phyloP scores from a whole-genome alignment of 64 coral and sea anemone genomes.

The Porites lutea region DNA sequence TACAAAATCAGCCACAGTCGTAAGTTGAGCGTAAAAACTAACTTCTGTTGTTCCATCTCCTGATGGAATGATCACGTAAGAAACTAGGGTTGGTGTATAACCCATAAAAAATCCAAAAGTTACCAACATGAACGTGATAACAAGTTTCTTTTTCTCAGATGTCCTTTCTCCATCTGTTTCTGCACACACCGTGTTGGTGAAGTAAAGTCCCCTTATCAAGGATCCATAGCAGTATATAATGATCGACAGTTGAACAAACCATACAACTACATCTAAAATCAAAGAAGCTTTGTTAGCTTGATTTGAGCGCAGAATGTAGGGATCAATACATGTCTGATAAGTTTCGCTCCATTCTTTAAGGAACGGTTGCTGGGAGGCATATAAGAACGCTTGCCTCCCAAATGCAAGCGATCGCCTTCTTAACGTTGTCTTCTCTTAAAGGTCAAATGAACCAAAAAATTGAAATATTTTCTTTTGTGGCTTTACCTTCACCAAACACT shows the following conservation, averaged over 20 bases:
- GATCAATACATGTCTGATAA: neutral
- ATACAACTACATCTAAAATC: too few species aligned
- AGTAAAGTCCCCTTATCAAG: constrained; percentile 53
- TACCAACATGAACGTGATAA: neutral
- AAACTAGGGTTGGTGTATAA: neutral
- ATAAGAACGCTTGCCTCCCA: neutral
- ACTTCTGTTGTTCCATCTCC: neutral
- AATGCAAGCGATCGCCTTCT: neutral
- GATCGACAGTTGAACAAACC: neutral
- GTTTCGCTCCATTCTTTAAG: neutral
- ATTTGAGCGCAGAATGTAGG: neutral
- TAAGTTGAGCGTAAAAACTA: neutral
- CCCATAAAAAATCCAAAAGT: neutral
- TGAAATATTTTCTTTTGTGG: too few species aligned
- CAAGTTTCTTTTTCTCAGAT: too few species aligned
- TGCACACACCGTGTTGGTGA: constrained; percentile 40
- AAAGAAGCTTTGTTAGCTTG: too few species aligned
- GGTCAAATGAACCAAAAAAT: too few species aligned
- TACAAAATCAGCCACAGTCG: neutral
- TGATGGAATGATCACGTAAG: neutral
- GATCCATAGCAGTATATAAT: constrained; percentile 33
- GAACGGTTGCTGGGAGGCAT: neutral
- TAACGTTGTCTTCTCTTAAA: neutral
- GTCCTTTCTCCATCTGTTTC: neutral
- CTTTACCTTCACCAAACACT: too few species aligned